Evolutionary conservation across 2,113 vertebrate genomes (phyloP).

Genomic region (Entomyzon cyanotis): DNA sequence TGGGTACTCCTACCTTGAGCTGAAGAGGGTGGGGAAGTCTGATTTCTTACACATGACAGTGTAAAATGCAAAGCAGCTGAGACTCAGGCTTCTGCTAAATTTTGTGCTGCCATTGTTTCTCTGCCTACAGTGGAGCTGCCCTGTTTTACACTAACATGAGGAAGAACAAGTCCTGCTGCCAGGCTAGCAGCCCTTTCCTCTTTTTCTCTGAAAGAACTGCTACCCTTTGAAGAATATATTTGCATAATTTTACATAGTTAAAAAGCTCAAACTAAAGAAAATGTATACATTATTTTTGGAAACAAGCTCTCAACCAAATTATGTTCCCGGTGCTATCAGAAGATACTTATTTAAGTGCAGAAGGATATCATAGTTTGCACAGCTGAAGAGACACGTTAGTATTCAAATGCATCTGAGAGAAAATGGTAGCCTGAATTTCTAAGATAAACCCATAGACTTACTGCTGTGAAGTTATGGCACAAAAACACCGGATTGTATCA

Average conservation of each 20-base stretch:
- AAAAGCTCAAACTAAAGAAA: slow-evolving; percentile 25
- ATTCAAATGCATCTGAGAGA: background rate
- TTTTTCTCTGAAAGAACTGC: background rate
- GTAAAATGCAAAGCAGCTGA: background rate
- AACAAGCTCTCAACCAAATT: slow-evolving; percentile 14
- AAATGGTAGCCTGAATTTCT: background rate
- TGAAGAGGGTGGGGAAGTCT: background rate
- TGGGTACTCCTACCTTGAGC: background rate
- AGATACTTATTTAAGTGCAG: slow-evolving; percentile 16
- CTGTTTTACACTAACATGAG: background rate
- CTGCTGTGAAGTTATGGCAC: background rate
- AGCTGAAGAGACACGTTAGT: background rate
- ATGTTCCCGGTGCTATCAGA: slow-evolving; percentile 5
- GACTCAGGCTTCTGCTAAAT: background rate
- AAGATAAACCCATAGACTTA: background rate
- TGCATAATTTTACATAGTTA: slow-evolving; percentile 30
- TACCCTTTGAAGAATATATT: background rate
- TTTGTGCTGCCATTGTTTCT: background rate
- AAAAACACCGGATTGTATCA: background rate
- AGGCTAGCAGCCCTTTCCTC: background rate
- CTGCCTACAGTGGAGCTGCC: background rate
- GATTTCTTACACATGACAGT: background rate
- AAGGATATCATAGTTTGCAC: background rate
- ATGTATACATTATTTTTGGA: slow-evolving; percentile 25
- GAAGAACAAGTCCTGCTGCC: background rate